Conservation (phyloP, 64 coral and sea anemone species). For the Montipora cactus region DNA sequence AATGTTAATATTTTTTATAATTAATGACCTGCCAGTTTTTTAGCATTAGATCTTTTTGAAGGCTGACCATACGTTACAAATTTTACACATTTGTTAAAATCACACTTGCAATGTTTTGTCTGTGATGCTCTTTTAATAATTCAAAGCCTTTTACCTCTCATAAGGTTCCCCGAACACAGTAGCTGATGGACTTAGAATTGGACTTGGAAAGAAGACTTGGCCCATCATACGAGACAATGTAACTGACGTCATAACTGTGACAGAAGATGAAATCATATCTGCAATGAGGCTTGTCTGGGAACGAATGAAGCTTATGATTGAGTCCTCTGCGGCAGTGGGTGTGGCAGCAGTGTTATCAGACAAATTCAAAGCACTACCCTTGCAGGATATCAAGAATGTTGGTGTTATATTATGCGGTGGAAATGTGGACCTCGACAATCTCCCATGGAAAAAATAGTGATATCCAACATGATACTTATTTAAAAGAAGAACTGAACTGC, state of each 20-base stretch:
- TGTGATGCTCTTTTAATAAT: background rate
- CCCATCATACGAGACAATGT: constrained; percentile 92
- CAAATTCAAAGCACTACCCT: constrained; percentile 71
- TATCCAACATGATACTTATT: background rate
- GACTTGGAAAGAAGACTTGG: constrained; percentile 86
- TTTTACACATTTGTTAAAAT: too few species aligned
- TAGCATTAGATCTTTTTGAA: too few species aligned
- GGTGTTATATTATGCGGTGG: constrained; percentile 95
- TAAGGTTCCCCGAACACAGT: constrained; percentile 88
- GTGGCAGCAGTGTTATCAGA: constrained; percentile 85
- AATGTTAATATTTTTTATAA: too few species aligned
- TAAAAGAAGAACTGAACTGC: background rate
- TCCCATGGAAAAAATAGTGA: constrained; percentile 78
- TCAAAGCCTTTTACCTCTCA: background rate
- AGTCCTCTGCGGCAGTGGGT: constrained; percentile 93
- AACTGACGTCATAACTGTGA: constrained; percentile 94
- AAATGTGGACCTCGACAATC: constrained; percentile 88
- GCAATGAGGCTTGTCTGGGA: constrained; percentile 94
- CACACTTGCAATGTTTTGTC: too few species aligned
- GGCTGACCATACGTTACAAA: too few species aligned
- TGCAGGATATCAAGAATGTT: constrained; percentile 69
- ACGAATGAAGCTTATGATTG: constrained; percentile 97
- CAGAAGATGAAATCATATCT: constrained; percentile 92
- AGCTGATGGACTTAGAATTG: constrained; percentile 93
- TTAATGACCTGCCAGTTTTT: too few species aligned